These are phyloP conservation scores for Gymnoscopelus microlampas DNA, from an alignment of 2,797 vertebrate species.

Conservation along the genomic window DNA sequence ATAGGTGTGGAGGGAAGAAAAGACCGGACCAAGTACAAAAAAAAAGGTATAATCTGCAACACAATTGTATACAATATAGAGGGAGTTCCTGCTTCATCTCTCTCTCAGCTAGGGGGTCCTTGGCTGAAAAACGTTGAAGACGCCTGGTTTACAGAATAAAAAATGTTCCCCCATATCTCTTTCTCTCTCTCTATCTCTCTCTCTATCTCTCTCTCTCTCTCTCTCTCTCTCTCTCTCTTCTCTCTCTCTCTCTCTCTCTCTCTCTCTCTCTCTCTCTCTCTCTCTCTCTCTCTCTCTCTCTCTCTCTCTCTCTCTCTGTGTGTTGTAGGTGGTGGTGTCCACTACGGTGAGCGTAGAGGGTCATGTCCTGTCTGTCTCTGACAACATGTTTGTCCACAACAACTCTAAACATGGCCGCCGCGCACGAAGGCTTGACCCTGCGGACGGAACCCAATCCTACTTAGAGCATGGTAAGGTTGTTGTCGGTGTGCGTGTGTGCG, in stretches of 20 bases:
- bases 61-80: no score
- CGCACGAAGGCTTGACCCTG: conserved; percentile 95
- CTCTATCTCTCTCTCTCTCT: not conserved
- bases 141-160: no score
- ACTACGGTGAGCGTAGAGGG: conserved; percentile 98
- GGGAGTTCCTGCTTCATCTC: not conserved
- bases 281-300: conserved; percentile 12
- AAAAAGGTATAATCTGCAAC: no score
- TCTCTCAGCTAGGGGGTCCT: not conserved
- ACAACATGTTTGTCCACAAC: conserved; percentile 99
- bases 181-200: not conserved
- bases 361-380: conserved; percentile 96
- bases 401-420: conserved; percentile 98
- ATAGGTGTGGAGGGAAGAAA: no score
- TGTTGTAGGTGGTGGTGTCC: conserved; percentile 92
- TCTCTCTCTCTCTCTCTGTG: not conserved
- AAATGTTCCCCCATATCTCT: not conserved
- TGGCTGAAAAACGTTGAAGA: no score
- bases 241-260: not conserved
- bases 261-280: conserved; percentile 24
- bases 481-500: conserved; percentile 12
- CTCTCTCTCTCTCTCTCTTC: not conserved
- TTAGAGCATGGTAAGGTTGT: conserved; percentile 95
- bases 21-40: no score
- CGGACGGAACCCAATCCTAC: conserved; percentile 96